A percentile compares a stretch with the other conserved stretches of the same genome.
Conservation (phyloP, 2,888 invertebrate species). For the Stenodema calcarata region DNA sequence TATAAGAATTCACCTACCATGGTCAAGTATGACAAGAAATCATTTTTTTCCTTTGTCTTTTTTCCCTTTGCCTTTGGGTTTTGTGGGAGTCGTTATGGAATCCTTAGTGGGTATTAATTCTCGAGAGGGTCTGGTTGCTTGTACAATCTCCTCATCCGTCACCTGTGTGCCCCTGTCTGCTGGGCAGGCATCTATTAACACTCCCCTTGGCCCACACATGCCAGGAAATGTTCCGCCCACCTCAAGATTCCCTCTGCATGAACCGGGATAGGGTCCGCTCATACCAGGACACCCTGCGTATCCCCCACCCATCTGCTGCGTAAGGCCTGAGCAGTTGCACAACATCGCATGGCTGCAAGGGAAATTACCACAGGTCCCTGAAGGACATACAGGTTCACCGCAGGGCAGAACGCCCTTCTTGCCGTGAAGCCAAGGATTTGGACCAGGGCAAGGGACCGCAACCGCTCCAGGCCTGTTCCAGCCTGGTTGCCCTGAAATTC, state of each 20-base stretch:
- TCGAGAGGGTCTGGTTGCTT: background rate
- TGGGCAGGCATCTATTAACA: background rate
- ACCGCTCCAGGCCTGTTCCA: background rate
- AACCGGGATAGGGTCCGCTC: background rate
- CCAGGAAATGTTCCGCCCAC: background rate
- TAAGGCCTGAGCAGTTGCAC: background rate
- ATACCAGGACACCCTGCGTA: background rate
- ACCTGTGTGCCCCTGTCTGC: background rate
- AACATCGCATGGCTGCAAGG: background rate
- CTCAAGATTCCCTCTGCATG: background rate
- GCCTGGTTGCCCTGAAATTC: background rate
- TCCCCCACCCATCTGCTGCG: background rate
- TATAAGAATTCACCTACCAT: background rate
- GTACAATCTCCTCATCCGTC: background rate
- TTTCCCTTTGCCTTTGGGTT: constrained; percentile 15
- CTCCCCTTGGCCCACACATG: background rate
- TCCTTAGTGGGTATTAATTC: background rate
- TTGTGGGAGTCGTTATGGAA: background rate
- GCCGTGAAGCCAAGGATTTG: constrained; percentile 20
- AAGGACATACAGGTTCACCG: constrained; percentile 6
- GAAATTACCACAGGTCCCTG: constrained; percentile 5
- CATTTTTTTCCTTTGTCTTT: background rate
- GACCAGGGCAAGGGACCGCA: background rate
- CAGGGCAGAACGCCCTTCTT: constrained; percentile 15
- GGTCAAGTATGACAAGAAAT: background rate